phyloP scores from a whole-genome alignment of 2,888 invertebrate species.

The Calameuta idolon region DNA sequence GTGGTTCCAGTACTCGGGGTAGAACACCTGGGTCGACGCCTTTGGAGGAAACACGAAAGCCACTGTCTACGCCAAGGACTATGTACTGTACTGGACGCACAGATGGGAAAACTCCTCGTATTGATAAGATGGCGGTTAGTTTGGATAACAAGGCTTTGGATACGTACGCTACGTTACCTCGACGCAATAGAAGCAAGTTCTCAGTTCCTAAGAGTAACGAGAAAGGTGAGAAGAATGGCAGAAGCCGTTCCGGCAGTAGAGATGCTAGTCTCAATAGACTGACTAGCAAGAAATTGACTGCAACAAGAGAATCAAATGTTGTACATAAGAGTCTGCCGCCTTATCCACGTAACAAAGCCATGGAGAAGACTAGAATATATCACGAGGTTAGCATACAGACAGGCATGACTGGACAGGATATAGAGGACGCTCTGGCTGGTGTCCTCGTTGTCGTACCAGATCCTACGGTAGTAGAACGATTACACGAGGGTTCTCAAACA shows the following conservation, averaged over 20 bases:
- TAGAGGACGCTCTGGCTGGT: conserved; percentile 80
- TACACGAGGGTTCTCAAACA: conserved; percentile 73
- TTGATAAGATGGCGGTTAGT: conserved; percentile 60
- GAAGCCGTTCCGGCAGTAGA: conserved; percentile 69
- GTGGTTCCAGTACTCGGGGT: conserved; percentile 19
- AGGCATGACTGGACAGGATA: conserved; percentile 77
- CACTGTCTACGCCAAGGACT: conserved; percentile 31
- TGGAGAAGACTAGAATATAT: conserved; percentile 77
- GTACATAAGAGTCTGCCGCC: conserved; percentile 67
- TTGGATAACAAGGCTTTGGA: conserved; percentile 70
- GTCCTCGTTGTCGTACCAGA: conserved; percentile 61
- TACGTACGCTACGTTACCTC: conserved; percentile 83
- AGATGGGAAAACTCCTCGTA: conserved; percentile 27
- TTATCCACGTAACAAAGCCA: conserved; percentile 65
- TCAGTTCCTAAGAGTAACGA: conserved; percentile 60
- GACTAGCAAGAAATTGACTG: conserved; percentile 37
- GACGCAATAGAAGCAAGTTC: conserved; percentile 71
- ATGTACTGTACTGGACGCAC: conserved; percentile 23
- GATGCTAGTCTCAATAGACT: conserved; percentile 67
- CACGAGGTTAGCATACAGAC: conserved; percentile 86
- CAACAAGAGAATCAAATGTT: conserved; percentile 50
- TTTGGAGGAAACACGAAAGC: conserved; percentile 48
- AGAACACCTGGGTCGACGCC: conserved; percentile 57
- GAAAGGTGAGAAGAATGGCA: conserved; percentile 67
- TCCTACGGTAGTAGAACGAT: conserved; percentile 67